Conservation (phyloP, 2,113 vertebrate species). For the Rhizomys pruinosus region DNA sequence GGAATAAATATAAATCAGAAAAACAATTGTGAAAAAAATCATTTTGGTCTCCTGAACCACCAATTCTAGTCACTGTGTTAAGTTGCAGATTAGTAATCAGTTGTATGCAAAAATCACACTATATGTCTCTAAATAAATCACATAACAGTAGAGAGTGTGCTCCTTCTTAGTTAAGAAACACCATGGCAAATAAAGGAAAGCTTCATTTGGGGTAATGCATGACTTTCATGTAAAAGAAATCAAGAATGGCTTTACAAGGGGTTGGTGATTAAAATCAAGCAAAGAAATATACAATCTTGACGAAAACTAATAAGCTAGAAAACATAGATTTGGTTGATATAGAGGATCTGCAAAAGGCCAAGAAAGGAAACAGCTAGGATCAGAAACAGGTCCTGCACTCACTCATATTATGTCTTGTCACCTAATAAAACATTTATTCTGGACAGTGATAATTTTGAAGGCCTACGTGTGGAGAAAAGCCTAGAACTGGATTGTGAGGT, state of each 20-base stretch:
- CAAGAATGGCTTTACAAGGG: constrained; percentile 26
- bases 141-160: constrained; percentile 11
- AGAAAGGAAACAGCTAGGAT: not conserved
- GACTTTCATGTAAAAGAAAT: constrained; percentile 46
- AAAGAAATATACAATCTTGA: constrained; percentile 23
- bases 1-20: not conserved
- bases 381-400: not conserved
- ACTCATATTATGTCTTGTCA: not conserved
- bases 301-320: constrained; percentile 8
- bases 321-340: not conserved
- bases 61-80: constrained; percentile 6
- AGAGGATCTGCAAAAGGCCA: constrained; percentile 22
- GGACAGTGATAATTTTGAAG: not conserved
- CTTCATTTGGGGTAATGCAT: constrained; percentile 20
- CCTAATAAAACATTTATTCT: constrained; percentile 15
- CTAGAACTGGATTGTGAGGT: not conserved
- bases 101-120: constrained; percentile 31
- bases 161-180: constrained; percentile 30
- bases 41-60: constrained; percentile 1
- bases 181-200: constrained; percentile 50
- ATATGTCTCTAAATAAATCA: constrained; percentile 6
- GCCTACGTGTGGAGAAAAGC: not conserved
- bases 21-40: constrained; percentile 39
- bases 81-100: not conserved
- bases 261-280: not conserved